A percentile compares a stretch with the other conserved stretches of the same genome.
Evolutionary conservation across 1,140 invertebrate species (phyloP).

Genomic region (Drosophila nigromelanica): DNA sequence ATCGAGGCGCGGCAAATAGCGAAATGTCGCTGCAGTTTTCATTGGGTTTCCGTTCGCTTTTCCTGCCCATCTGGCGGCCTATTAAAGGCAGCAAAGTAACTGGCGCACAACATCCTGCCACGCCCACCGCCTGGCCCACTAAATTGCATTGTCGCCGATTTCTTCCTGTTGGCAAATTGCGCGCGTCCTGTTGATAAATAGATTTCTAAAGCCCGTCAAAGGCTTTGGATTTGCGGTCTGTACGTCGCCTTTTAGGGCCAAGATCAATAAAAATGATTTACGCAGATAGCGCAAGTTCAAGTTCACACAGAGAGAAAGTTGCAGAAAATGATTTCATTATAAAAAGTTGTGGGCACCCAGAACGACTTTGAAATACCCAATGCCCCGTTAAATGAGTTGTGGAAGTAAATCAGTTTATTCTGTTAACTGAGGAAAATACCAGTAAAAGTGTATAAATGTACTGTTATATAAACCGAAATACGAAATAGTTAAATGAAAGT

Average conservation of each 20-base stretch:
- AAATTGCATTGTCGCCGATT: constrained; percentile 66
- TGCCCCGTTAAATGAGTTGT: too few relatives aligned
- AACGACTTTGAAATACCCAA: too few relatives aligned
- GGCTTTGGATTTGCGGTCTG: neutral
- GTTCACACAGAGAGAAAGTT: neutral
- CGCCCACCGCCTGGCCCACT: neutral
- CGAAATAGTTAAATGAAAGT: too few relatives aligned
- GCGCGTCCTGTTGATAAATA: constrained; percentile 63
- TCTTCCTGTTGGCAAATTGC: constrained; percentile 68
- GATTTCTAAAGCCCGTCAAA: constrained; percentile 39
- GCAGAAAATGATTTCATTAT: neutral
- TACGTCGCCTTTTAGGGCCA: constrained; percentile 6
- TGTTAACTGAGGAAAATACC: too few relatives aligned
- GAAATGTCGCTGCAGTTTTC: constrained; percentile 42
- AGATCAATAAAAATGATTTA: constrained; percentile 31
- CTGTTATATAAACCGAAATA: too few relatives aligned
- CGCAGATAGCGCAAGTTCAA: constrained; percentile 5
- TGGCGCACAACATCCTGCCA: constrained; percentile 41
- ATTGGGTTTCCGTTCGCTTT: constrained; percentile 54
- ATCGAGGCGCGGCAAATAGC: constrained; percentile 12
- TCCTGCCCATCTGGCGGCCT: constrained; percentile 35
- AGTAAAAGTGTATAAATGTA: too few relatives aligned
- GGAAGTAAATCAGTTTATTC: too few relatives aligned
- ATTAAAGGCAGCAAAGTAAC: constrained; percentile 60
- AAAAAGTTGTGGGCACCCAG: neutral